Conservation (phyloP, 1,140 invertebrate genomes). For the Drusus annulatus region DNA sequence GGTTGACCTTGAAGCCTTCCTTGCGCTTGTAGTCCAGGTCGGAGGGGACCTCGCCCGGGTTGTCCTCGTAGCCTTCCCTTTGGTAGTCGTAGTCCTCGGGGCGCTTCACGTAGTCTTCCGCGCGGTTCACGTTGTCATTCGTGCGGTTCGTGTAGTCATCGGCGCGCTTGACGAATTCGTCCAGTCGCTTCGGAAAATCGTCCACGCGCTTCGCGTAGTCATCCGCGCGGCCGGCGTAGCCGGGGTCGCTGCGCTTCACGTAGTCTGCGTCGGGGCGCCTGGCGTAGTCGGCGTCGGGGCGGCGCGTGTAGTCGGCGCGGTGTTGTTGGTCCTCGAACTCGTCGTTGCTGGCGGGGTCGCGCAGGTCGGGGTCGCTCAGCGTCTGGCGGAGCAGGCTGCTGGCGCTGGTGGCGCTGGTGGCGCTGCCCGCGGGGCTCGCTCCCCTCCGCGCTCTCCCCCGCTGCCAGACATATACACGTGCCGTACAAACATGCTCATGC, state of each 20-base stretch:
- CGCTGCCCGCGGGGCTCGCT: slow-evolving; percentile 29
- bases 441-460: not conserved
- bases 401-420: slow-evolving; percentile 38
- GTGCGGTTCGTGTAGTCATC: not conserved
- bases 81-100: not conserved
- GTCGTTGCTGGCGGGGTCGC: slow-evolving; percentile 5
- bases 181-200: not conserved
- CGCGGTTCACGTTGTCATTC: not conserved
- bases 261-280: not conserved
- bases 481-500: slow-evolving; percentile 44
- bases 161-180: not conserved
- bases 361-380: slow-evolving; percentile 31
- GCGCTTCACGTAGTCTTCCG: not conserved
- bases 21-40: slow-evolving; percentile 1
- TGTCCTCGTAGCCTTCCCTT: not conserved
- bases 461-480: slow-evolving; percentile 32
- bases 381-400: slow-evolving; percentile 36
- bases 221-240: not conserved
- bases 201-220: not conserved
- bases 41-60: not conserved
- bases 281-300: slow-evolving; percentile 3
- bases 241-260: not conserved
- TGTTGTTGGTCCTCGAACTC: not conserved
- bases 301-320: not conserved
- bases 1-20: not conserved